Evolutionary conservation across 2,797 vertebrate genomes (phyloP).

Genomic region (Cygnus olor): DNA sequence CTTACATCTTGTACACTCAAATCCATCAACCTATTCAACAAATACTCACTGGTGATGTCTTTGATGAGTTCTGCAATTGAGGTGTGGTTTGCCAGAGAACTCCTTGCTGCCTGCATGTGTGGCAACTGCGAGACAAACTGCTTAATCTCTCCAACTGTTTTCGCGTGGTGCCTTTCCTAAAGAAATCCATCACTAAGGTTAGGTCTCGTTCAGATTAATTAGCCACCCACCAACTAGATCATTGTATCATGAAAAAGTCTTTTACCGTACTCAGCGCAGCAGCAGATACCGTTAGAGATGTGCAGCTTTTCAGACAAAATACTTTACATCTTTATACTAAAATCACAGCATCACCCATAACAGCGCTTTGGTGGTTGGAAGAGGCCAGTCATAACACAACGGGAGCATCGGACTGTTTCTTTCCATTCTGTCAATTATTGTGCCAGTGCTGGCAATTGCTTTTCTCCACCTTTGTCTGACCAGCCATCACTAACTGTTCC

Average conservation of each 20-base stretch:
- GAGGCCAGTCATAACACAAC: background rate
- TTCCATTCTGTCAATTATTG: background rate
- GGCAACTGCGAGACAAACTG: slow-evolving; percentile 98
- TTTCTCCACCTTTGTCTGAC: background rate
- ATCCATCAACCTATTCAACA: fast-evolving
- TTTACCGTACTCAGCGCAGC: background rate
- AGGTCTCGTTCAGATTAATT: background rate
- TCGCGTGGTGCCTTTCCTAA: slow-evolving; percentile 95
- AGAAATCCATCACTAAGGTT: background rate
- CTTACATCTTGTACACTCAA: background rate
- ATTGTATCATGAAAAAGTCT: background rate
- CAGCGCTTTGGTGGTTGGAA: background rate
- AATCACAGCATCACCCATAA: background rate
- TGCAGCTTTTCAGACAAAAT: background rate
- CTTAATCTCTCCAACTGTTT: slow-evolving; percentile 98
- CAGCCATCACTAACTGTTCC: background rate
- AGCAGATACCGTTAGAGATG: background rate
- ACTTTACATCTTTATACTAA: background rate
- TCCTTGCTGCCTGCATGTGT: slow-evolving; percentile 97
- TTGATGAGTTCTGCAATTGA: slow-evolving; percentile 97
- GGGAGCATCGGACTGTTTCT: background rate
- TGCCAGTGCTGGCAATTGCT: background rate
- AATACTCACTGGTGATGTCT: slow-evolving; percentile 92
- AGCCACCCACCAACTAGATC: background rate
- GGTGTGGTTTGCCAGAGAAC: slow-evolving; percentile 97